Evolutionary conservation across 2,888 invertebrate species (phyloP).

Genomic region (Shargacucullia verbasci): DNA sequence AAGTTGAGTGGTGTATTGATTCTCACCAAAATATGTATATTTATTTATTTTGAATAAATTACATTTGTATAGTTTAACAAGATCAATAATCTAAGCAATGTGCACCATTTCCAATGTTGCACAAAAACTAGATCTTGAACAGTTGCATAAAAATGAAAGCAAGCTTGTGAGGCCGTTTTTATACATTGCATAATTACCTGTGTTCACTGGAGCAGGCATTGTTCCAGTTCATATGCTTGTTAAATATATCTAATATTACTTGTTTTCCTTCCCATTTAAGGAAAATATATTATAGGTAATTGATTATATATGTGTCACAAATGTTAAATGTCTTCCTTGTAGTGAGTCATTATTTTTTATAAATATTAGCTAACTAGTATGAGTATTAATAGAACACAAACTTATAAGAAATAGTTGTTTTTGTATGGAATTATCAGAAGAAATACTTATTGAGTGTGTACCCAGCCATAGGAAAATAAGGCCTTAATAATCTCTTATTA

Average conservation of each 20-base stretch:
- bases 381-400: too few relatives aligned
- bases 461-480: too few relatives aligned
- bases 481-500: too few relatives aligned
- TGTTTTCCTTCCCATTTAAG: conserved; percentile 39
- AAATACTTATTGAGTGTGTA: too few relatives aligned
- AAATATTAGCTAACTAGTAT: too few relatives aligned
- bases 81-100: conserved; percentile 8
- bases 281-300: conserved; percentile 13
- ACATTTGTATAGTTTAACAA: not conserved
- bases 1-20: too few relatives aligned
- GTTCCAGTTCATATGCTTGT: conserved; percentile 17
- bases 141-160: conserved; percentile 54
- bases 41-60: too few relatives aligned
- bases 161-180: conserved; percentile 49
- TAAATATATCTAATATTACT: conserved; percentile 21
- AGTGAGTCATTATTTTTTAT: too few relatives aligned
- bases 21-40: too few relatives aligned
- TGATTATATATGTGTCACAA: too few relatives aligned
- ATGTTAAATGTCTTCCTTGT: conserved; percentile 21
- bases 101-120: conserved; percentile 19
- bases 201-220: conserved; percentile 42
- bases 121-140: conserved; percentile 29
- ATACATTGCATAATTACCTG: conserved; percentile 44
- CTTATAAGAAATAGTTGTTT: too few relatives aligned
- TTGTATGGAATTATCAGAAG: too few relatives aligned